phyloP scores from a whole-genome alignment of 2,113 vertebrate genomes.

The Protobothrops flavoviridis region DNA sequence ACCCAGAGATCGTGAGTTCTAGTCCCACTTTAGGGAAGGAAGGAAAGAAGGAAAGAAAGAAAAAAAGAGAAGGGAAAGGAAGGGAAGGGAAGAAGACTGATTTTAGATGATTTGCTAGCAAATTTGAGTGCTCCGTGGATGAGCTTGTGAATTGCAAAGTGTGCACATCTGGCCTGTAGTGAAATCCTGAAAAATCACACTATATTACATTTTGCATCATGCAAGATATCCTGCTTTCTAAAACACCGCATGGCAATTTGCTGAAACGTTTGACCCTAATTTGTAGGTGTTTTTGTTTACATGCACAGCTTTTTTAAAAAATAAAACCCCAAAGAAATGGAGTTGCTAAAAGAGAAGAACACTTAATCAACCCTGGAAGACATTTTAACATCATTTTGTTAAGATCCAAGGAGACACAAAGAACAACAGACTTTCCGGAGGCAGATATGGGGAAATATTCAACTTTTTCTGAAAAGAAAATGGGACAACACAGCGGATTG shows the following conservation, averaged over 20 bases:
- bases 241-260: background rate
- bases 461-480: background rate
- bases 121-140: background rate
- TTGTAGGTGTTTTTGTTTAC: background rate
- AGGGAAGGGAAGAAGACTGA: background rate
- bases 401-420: background rate
- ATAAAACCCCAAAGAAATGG: no score
- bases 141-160: background rate
- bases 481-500: background rate
- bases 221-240: background rate
- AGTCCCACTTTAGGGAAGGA: background rate
- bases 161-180: background rate
- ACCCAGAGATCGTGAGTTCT: background rate
- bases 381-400: background rate
- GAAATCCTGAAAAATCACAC: background rate
- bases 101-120: background rate
- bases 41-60: background rate
- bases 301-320: background rate
- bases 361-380: background rate
- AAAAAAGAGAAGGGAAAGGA: no score
- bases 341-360: background rate
- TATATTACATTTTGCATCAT: background rate
- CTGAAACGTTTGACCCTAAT: background rate
- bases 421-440: background rate
- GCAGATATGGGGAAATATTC: background rate